Conservation (phyloP, 2,113 vertebrate genomes). For the Uria aalge region DNA sequence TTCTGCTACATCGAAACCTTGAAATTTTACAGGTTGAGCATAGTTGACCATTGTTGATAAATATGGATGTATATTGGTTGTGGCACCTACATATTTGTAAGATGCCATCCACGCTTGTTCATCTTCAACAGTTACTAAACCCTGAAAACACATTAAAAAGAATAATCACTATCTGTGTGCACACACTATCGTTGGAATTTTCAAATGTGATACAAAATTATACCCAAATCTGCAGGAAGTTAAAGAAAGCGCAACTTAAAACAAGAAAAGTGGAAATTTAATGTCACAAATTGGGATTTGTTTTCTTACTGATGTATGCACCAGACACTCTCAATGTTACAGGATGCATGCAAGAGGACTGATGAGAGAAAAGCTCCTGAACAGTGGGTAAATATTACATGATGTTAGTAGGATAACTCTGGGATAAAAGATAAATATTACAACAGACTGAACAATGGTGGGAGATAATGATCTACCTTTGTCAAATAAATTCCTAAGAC, state of each 20-base stretch:
- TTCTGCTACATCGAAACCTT: slow-evolving; percentile 94
- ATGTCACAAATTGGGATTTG: background rate
- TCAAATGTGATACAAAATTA: background rate
- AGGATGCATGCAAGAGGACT: background rate
- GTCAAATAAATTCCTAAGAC: background rate
- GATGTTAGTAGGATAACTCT: slow-evolving; percentile 4
- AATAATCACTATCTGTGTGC: background rate
- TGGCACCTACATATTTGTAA: slow-evolving; percentile 97
- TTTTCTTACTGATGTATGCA: background rate
- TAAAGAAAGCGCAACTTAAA: background rate
- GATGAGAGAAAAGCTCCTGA: background rate
- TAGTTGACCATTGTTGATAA: slow-evolving; percentile 99
- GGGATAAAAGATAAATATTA: background rate
- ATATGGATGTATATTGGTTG: slow-evolving; percentile 96
- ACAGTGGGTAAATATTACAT: background rate
- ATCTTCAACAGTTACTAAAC: slow-evolving; percentile 85
- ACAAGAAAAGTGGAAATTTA: background rate
- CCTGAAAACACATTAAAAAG: slow-evolving; percentile 74
- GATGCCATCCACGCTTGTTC: slow-evolving; percentile 96
- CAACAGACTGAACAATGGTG: background rate
- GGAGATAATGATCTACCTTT: background rate
- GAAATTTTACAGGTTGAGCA: slow-evolving; percentile 97
- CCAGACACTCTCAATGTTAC: background rate
- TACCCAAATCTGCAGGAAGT: background rate
- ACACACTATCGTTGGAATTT: background rate